These are phyloP conservation scores for Gymnosoma rotundatum DNA, from an alignment of 2,888 invertebrate species.

Conservation along the genomic window DNA sequence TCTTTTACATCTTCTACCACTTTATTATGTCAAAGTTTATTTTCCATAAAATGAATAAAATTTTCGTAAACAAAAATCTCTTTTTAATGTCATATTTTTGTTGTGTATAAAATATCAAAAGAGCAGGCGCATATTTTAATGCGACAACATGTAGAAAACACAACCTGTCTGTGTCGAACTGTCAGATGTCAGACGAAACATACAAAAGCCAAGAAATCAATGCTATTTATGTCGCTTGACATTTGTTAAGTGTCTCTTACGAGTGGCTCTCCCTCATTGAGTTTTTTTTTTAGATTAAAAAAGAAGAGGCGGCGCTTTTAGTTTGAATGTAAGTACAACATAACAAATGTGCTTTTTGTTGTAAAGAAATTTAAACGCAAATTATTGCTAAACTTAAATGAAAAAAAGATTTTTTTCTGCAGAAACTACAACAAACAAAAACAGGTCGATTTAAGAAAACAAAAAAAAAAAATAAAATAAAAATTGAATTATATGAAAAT, in stretches of 20 bases:
- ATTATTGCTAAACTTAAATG: not conserved
- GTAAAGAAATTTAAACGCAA: not conserved
- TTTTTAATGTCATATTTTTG: constrained; percentile 30
- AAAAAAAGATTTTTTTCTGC: not conserved
- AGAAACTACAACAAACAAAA: too few relatives aligned
- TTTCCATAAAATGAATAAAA: not conserved
- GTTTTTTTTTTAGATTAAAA: not conserved
- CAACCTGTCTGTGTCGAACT: constrained; percentile 50
- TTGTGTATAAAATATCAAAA: constrained; percentile 20
- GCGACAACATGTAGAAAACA: constrained; percentile 7
- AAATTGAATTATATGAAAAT: too few relatives aligned
- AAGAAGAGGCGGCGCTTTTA: constrained; percentile 17
- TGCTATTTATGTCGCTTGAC: constrained; percentile 61
- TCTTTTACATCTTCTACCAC: not conserved
- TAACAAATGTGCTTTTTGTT: not conserved
- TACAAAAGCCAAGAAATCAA: constrained; percentile 30
- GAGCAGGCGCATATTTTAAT: constrained; percentile 42
- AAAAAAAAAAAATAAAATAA: too few relatives aligned
- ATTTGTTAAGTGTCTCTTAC: constrained; percentile 55
- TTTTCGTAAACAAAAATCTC: constrained; percentile 8
- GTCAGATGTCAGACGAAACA: constrained; percentile 50
- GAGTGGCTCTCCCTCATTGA: constrained; percentile 15
- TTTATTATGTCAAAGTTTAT: not conserved
- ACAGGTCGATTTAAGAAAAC: too few relatives aligned
- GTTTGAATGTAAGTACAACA: not conserved